Conservation (phyloP, 2,797 vertebrate species). For the Karalla daura region DNA sequence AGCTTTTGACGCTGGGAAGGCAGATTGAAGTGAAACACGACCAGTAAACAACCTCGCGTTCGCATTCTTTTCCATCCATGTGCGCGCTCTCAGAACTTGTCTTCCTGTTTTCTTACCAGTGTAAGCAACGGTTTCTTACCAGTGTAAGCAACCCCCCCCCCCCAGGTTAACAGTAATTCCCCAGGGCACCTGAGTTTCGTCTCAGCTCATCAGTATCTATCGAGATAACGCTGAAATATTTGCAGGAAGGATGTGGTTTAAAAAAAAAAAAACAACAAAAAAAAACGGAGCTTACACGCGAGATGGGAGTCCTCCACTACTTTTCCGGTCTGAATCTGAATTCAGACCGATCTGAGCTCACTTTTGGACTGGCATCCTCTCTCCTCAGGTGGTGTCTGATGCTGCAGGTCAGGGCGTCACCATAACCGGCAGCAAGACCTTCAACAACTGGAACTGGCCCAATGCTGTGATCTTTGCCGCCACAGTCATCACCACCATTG, state of each 20-base stretch:
- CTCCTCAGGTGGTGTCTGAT: slow-evolving; percentile 89
- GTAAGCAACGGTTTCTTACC: slow-evolving; percentile 44
- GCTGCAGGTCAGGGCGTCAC: slow-evolving; percentile 95
- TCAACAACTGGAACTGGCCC: slow-evolving; percentile 99
- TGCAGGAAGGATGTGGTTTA: slow-evolving; percentile 74
- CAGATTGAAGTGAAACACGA: too few species aligned
- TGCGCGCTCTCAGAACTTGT: too few species aligned
- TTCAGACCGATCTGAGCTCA: neutral
- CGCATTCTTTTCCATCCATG: too few species aligned
- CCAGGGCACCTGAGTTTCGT: slow-evolving; percentile 42
- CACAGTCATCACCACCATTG: slow-evolving; percentile 98
- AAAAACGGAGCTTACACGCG: slow-evolving; percentile 42
- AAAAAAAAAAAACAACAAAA: too few species aligned
- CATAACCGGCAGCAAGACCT: slow-evolving; percentile 93
- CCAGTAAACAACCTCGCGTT: too few species aligned
- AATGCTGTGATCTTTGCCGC: slow-evolving; percentile 99
- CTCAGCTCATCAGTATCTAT: slow-evolving; percentile 50
- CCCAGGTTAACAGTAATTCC: slow-evolving; percentile 45
- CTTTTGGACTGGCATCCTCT: neutral
- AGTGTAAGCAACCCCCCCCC: slow-evolving; percentile 46
- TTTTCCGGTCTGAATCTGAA: neutral
- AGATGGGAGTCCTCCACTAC: neutral
- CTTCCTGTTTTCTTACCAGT: slow-evolving; percentile 61
- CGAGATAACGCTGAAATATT: slow-evolving; percentile 57
- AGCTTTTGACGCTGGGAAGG: too few species aligned